Percentiles rank a stretch among this genome's conserved stretches.
Conservation (phyloP, 2,797 vertebrate genomes). For the Sciaenops ocellatus region DNA sequence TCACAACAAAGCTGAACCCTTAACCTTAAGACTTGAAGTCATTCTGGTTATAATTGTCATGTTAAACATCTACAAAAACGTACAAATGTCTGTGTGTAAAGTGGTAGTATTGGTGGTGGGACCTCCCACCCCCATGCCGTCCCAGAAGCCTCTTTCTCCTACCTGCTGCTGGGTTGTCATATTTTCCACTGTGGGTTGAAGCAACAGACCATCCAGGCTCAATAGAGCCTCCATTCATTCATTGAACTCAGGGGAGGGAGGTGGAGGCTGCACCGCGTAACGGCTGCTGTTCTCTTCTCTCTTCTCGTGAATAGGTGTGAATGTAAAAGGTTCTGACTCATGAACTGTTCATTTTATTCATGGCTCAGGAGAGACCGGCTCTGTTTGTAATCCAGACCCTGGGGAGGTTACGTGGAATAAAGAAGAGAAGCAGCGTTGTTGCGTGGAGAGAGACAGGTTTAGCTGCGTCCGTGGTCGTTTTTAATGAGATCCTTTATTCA, state of each 20-base stretch:
- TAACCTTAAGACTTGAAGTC: slow-evolving; percentile 7
- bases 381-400: slow-evolving; percentile 52
- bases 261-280: slow-evolving; percentile 50
- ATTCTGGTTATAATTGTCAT: background rate
- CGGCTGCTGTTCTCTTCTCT: slow-evolving; percentile 57
- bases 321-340: slow-evolving; percentile 62
- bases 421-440: slow-evolving; percentile 62
- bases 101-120: slow-evolving; percentile 28
- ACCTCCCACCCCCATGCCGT: slow-evolving; percentile 39
- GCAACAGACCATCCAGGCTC: slow-evolving; percentile 64
- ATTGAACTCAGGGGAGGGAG: slow-evolving; percentile 48
- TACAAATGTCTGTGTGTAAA: slow-evolving; percentile 43
- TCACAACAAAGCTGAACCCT: slow-evolving; percentile 29
- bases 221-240: slow-evolving; percentile 83
- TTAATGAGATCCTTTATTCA: slow-evolving; percentile 58
- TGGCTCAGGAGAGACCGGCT: slow-evolving; percentile 48
- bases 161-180: slow-evolving; percentile 75
- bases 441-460: slow-evolving; percentile 41
- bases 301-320: slow-evolving; percentile 65
- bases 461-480: slow-evolving; percentile 42
- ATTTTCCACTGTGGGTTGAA: slow-evolving; percentile 82
- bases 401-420: slow-evolving; percentile 43
- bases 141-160: slow-evolving; percentile 71
- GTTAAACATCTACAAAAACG: slow-evolving; percentile 16
- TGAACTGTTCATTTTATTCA: slow-evolving; percentile 64